Conservation (phyloP, 2,888 invertebrate species). For the Harpagoxenus sublaevis region DNA sequence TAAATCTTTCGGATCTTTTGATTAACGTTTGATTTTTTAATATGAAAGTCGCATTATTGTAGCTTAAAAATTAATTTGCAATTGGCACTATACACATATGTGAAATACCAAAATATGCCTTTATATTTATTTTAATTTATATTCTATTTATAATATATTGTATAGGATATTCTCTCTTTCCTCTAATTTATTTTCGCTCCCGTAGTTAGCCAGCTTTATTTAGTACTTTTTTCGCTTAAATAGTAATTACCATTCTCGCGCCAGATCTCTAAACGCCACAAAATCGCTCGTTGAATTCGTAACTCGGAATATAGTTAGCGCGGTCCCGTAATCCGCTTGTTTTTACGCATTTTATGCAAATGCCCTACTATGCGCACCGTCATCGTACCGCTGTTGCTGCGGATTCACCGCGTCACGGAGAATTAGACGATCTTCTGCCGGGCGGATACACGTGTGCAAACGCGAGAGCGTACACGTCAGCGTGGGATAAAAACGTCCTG, state of each 20-base stretch:
- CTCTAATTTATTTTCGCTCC: background rate
- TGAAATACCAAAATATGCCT: background rate
- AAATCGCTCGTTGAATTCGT: slow-evolving; percentile 39
- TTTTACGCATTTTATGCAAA: slow-evolving; percentile 33
- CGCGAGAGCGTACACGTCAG: slow-evolving; percentile 29
- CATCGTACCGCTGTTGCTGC: slow-evolving; percentile 4
- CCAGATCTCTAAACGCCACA: slow-evolving; percentile 17
- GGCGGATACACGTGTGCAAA: slow-evolving; percentile 15
- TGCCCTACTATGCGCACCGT: slow-evolving; percentile 1
- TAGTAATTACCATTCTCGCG: slow-evolving; percentile 26
- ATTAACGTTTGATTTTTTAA: too few species aligned
- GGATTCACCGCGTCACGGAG: slow-evolving; percentile 18
- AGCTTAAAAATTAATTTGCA: background rate
- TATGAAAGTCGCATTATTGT: background rate
- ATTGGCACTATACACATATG: background rate
- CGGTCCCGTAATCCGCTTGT: slow-evolving; percentile 2
- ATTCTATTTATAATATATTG: background rate
- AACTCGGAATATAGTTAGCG: slow-evolving; percentile 14
- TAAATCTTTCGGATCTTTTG: too few species aligned
- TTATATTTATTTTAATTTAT: background rate
- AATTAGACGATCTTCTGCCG: slow-evolving; percentile 21
- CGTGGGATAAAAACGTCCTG: slow-evolving; percentile 18
- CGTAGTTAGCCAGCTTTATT: background rate
- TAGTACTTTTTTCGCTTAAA: background rate
- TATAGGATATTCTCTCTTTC: background rate